Evolutionary conservation across 2,888 invertebrate genomes (phyloP), one percentile per base, ranked within the genome.

Genomic region (Sinodicranocentrus sp.): DNA sequence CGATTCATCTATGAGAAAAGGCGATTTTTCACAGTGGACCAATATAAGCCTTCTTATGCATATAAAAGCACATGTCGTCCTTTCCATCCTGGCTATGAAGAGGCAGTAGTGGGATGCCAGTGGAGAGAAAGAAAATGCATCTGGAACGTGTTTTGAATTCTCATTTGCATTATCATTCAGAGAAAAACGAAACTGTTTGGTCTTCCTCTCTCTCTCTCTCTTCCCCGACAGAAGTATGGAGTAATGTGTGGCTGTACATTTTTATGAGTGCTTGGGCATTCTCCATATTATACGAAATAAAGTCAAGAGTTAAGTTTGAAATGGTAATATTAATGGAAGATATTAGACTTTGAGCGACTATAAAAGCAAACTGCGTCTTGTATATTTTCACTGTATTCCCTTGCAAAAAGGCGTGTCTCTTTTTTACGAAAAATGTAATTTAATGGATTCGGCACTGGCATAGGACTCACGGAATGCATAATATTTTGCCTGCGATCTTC

Each of bases 131-230:
- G 39, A 65, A 65, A 65, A 65, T 65, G 65, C 65, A 65, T 43
- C 65, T 65, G 65, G 65, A 39, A 65, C 65, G 65, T 65, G 65
- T 65, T 65, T 65, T 65, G 65, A 65, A 65, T 65, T 65, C 65
- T 39, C 33, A 39, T 43, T 39, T 65, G 21, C 39, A 39, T 63
- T 63, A n/a, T n/a, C 33, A 63, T 65, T 65, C 39, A 21, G 0
- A 19, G 17, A n/a, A 10, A 59, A 10, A 65, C 26, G 63, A 63
- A 28, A 33, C 33, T 8, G 61, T 33, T 26, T 3, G 33, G 8
- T 33, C 15, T 26, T 1, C 15, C 21, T 21, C 10, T 25, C 5
- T n/a, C 3, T 10, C n/a, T 26, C 3, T 26, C 21, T 21, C 10
- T 25, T 1, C 23, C 3, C 15, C n/a, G 25, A 43, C 43, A 43